Conservation (phyloP, 2,113 vertebrate species). For the Antennarius striatus region DNA sequence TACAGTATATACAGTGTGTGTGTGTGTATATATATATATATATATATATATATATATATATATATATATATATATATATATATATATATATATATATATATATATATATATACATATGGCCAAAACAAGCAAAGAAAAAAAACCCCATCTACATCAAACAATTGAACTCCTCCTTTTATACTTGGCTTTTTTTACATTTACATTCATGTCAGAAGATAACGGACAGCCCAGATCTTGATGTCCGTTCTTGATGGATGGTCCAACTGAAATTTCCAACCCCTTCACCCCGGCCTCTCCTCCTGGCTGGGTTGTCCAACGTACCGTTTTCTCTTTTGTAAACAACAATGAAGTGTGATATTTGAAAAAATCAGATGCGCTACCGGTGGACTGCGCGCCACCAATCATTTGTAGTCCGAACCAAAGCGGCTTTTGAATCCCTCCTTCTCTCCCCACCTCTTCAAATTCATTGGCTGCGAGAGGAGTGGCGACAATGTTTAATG, state of each 20-base stretch:
- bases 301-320: constrained; percentile 32
- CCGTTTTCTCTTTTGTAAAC: constrained; percentile 59
- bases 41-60: too few relatives aligned
- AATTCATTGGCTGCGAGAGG: constrained; percentile 88
- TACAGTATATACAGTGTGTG: too few relatives aligned
- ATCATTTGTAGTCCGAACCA: constrained; percentile 72
- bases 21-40: too few relatives aligned
- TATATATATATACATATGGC: too few relatives aligned
- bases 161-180: too few relatives aligned
- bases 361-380: constrained; percentile 66
- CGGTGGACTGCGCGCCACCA: constrained; percentile 69
- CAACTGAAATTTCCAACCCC: constrained; percentile 47
- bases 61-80: too few relatives aligned
- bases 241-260: constrained; percentile 5
- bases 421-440: constrained; percentile 66
- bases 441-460: constrained; percentile 68
- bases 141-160: too few relatives aligned
- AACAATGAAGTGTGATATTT: constrained; percentile 71
- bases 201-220: neutral
- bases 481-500: constrained; percentile 97
- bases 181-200: too few relatives aligned
- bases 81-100: too few relatives aligned
- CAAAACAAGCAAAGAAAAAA: too few relatives aligned
- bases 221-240: neutral
- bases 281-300: neutral